Evolutionary conservation across 2,888 invertebrate species (phyloP), one percentile per base, ranked within the genome.

Genomic region (Parnassius apollo): DNA sequence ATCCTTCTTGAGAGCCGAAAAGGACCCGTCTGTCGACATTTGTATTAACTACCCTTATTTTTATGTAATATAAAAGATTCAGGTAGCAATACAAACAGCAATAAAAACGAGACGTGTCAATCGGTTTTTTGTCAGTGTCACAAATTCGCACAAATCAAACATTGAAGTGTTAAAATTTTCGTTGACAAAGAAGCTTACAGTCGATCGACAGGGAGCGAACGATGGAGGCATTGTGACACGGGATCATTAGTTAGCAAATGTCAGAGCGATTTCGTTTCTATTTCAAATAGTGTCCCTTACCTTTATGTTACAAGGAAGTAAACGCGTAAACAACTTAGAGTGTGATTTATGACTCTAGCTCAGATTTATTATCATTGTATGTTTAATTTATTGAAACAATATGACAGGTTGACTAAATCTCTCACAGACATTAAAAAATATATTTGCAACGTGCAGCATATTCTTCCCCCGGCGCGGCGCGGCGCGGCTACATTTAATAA

Each of bases 61-160:
- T 80, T 77, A 64, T 68, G 49, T 45, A 69, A 70, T 68, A 79
- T 81, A 83, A 82, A 81, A 78, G 78, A 73, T 72, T 81, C 91
- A 91, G 91, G 91, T 91, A 91, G 88, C 79, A 82, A 86, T 80
- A 82, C 88, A 88, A 89, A 90, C 86, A 89, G 81, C 80, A 78
- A 87, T 87, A 90, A 90, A 90, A 88, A 88, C 85, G 85, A 84
- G 79, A 91, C 81, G 80, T 90, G 82, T 91, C 90, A 90, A 91
- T 91, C 83, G 86, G 76, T 80, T 86, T 88, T 85, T 85, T 86
- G 75, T 70, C 71, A 74, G 80, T 83, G 83, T 84, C 83, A 79
- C 82, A 81, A 85, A 85, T 88, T 90, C 89, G 83, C 86, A 85
- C 88, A 90, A 88, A 91, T 91, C 90, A 89, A 90, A 91, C 80